Percentiles rank a stretch among this genome's conserved stretches.
phyloP scores from a whole-genome alignment of 2,113 vertebrate species.

The Erythrolamprus reginae region DNA sequence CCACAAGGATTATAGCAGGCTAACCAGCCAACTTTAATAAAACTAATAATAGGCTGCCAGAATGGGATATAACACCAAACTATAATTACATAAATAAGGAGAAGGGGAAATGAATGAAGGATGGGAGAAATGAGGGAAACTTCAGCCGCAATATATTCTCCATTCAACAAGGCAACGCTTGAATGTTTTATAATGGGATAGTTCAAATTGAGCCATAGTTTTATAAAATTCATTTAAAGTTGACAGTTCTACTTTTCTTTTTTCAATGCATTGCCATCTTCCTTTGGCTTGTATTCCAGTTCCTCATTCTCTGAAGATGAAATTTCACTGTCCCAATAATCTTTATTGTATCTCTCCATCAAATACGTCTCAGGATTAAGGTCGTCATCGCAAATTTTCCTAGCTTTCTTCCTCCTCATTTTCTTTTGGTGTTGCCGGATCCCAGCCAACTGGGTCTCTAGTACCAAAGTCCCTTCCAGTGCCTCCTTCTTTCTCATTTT shows the following conservation, averaged over 20 bases:
- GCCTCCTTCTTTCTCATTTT: slow-evolving; percentile 39
- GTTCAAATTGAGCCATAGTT: neutral
- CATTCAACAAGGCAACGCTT: neutral
- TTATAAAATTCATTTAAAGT: slow-evolving; percentile 33
- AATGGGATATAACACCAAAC: neutral
- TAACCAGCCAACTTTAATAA: neutral
- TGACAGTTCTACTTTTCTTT: neutral
- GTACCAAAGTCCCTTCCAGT: neutral
- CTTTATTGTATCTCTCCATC: slow-evolving; percentile 20
- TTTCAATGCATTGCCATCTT: neutral
- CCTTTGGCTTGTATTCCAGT: neutral
- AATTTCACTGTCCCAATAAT: neutral
- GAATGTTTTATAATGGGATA: neutral
- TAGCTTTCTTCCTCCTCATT: slow-evolving; percentile 55
- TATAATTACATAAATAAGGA: neutral
- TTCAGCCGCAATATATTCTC: neutral
- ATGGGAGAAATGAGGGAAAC: neutral
- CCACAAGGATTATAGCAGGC: neutral
- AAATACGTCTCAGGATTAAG: slow-evolving; percentile 54
- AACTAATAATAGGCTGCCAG: neutral
- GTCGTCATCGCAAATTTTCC: slow-evolving; percentile 32
- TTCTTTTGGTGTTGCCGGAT: slow-evolving; percentile 49
- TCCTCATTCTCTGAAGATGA: neutral
- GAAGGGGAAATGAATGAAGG: neutral
- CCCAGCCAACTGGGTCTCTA: slow-evolving; percentile 53